Evolutionary conservation across 2,888 invertebrate genomes (phyloP), one percentile per base, ranked within the genome.

Genomic region (Sminthurides aquaticus): DNA sequence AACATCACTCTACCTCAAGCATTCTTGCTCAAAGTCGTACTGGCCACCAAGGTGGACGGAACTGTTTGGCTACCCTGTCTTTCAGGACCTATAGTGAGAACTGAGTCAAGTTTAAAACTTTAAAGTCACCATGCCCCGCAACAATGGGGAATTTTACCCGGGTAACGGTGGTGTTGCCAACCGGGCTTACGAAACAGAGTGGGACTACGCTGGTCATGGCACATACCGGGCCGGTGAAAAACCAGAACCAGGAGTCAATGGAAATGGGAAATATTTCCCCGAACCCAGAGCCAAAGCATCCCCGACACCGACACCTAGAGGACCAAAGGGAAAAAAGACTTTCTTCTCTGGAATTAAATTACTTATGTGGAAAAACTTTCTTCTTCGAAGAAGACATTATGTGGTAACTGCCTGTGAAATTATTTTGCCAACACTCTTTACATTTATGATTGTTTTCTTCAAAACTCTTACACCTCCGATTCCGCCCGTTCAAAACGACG

Each of bases 311-410:
- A 11, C 43, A 43, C 43, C 43, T 43, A 43, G 18, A 43, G 52
- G 52, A 20, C 20, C 52, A 20, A 34, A 34, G 43, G 5, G 5
- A 52, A 52, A 52, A 20, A 52, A 52, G 52, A 52, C 20, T 52
- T 57, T 63, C 27, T 24, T 57, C 11, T 34, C 63, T 11, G 49
- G 74, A 62, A 59, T 74, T 58, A 66, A 68, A 49, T 64, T 75
- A 3, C 67, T 75, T 48, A 58, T 74, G 25, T 75, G 75, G 75
- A 75, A 75, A 63, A 75, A 75, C 67, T 67, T 74, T 49, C 65
- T 73, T 1, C 60, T 75, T 3, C 49, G 72, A 55, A 69, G 57
- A 64, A 57, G 75, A 54, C 75, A 75, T 57, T 75, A 69, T 49
- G 61, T 73, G 54, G 71, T 75, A 18, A 74, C 75, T 2, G 48